These are phyloP conservation scores for Eustalomyia histrio DNA, from an alignment of 2,888 invertebrate genomes.

Conservation along the genomic window DNA sequence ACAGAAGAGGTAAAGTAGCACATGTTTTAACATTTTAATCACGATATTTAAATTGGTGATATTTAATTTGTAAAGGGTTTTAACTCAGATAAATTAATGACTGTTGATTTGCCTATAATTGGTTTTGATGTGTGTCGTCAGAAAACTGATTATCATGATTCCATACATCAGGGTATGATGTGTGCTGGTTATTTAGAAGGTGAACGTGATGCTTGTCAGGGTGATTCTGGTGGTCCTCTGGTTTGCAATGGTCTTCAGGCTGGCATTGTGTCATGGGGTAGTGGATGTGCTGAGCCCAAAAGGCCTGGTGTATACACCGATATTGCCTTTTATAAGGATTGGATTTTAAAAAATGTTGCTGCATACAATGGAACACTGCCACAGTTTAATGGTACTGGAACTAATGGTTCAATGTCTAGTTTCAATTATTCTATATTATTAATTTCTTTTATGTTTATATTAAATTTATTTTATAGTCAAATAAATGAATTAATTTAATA, in stretches of 20 bases:
- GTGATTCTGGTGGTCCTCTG: constrained; percentile 91
- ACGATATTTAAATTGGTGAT: neutral
- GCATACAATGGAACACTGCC: constrained; percentile 7
- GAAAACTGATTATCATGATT: constrained; percentile 66
- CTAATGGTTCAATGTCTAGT: constrained; percentile 22
- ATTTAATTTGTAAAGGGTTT: constrained; percentile 58
- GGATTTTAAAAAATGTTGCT: constrained; percentile 42
- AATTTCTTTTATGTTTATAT: neutral
- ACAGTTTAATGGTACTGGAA: neutral
- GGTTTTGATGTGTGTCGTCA: constrained; percentile 72
- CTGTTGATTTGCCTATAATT: constrained; percentile 73
- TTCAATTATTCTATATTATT: constrained; percentile 21
- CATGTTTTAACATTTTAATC: neutral
- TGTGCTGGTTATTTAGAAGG: constrained; percentile 89
- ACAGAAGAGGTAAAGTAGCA: constrained; percentile 69
- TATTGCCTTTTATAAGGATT: constrained; percentile 78
- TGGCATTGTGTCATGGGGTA: constrained; percentile 92
- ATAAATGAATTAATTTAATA: neutral
- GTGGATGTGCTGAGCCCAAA: constrained; percentile 85
- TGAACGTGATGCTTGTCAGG: constrained; percentile 90
- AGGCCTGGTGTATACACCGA: constrained; percentile 89
- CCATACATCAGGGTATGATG: constrained; percentile 84
- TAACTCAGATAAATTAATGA: constrained; percentile 69
- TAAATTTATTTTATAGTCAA: neutral
- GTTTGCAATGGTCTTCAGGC: constrained; percentile 83